Evolutionary conservation across 2,113 vertebrate species (phyloP), one percentile per base, ranked within the genome.

Genomic region (Mungos mungo): DNA sequence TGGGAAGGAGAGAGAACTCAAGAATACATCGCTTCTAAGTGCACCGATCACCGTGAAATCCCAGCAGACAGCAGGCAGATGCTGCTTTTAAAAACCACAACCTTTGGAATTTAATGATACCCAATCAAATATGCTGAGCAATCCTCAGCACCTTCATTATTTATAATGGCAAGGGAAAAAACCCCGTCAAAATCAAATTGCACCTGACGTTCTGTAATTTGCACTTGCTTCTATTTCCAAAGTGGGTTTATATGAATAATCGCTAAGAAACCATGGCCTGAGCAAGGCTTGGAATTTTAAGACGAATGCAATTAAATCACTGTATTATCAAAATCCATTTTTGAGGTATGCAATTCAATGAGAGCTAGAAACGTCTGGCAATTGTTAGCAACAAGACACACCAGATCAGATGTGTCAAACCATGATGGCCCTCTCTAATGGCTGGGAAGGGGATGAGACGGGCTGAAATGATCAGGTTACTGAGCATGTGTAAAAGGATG

Each of bases 31-130:
- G 3, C n/a, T 7, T 50, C 23, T 50, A n/a, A 60, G 3, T 33
- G 33, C 35, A 15, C 15, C 76, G 19, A 23, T 21, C 69, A 31
- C 82, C 69, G 90, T 45, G 10, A 52, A 66, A 60, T 90, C 95
- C 86, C 88, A 69, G 52, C 57, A 90, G 87, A 65, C 47, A 47
- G 7, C 31, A 90, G 85, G 77, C 88, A 96, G 52, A 76, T 38
- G 68, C 68, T 47, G 95, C 96, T 93, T 92, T 97, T 85, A 92
- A 95, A 97, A 97, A 47, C 90, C 93, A 95, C 95, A 81, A 21
- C 57, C 91, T 72, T 77, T 57, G 68, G 95, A 82, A 72, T 88
- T 94, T 88, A 88, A 94, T 69, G 83, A 88, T 29, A n/a, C 54
- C 90, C 92, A 68, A 41, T 29, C 7, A 7, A 96, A 74, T 41